Evolutionary conservation across 2,888 invertebrate genomes (phyloP).

Genomic region (Nemoura dubitans): DNA sequence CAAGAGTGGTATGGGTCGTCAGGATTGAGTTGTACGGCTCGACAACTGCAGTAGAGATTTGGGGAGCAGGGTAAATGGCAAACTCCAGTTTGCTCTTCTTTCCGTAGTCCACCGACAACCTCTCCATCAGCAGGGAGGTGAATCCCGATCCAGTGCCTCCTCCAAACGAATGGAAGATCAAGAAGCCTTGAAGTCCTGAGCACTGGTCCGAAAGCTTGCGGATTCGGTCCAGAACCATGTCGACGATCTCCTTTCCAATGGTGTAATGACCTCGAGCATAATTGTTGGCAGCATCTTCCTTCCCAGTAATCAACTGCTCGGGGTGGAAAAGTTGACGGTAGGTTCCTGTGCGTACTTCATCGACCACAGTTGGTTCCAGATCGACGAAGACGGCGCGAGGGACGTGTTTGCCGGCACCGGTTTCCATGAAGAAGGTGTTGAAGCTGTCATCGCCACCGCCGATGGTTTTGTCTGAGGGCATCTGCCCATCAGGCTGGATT

Average conservation of each 20-base stretch:
- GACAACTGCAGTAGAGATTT: conserved; percentile 59
- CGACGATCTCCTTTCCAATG: conserved; percentile 79
- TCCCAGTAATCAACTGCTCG: conserved; percentile 46
- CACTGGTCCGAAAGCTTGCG: conserved; percentile 83
- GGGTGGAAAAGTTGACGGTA: conserved; percentile 75
- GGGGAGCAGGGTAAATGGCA: conserved; percentile 69
- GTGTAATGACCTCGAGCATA: conserved; percentile 80
- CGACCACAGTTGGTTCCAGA: conserved; percentile 95
- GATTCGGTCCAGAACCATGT: conserved; percentile 75
- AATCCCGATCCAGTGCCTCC: conserved; percentile 69
- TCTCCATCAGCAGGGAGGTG: conserved; percentile 68
- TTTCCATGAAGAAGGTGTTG: conserved; percentile 95
- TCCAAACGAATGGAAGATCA: conserved; percentile 89
- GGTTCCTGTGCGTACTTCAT: conserved; percentile 83
- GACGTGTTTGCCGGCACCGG: conserved; percentile 95
- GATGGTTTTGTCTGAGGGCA: conserved; percentile 92
- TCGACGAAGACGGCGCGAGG: conserved; percentile 95
- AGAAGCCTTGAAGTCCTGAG: conserved; percentile 74
- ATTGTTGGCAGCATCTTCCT: conserved; percentile 48
- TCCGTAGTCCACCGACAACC: conserved; percentile 68
- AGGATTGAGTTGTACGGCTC: conserved; percentile 70
- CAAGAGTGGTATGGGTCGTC: conserved; percentile 69
- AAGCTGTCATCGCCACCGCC: conserved; percentile 94
- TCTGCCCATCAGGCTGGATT: conserved; percentile 92
- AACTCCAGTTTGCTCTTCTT: conserved; percentile 70